Conservation (phyloP, 2,797 vertebrate genomes). For the Hippoglossus hippoglossus region DNA sequence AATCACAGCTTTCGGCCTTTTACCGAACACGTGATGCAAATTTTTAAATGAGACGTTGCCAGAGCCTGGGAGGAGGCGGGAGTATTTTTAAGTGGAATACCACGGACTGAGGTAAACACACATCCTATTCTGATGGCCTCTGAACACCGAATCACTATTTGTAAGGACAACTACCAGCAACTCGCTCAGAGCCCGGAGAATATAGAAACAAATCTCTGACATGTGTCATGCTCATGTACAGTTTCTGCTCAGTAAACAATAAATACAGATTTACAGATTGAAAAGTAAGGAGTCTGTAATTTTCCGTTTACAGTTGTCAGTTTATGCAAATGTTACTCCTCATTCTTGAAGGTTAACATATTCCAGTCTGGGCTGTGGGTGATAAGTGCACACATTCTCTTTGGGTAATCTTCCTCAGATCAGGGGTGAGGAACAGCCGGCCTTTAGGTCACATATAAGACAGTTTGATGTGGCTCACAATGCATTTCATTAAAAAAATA, state of each 20-base stretch:
- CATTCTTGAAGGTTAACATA: slow-evolving; percentile 15
- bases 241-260: slow-evolving; percentile 21
- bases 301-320: neutral
- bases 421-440: neutral
- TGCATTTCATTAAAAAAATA: no score
- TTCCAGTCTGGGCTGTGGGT: neutral
- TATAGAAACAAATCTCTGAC: slow-evolving; percentile 18
- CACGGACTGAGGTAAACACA: slow-evolving; percentile 21
- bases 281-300: neutral
- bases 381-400: neutral
- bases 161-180: slow-evolving; percentile 17
- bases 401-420: neutral
- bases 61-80: slow-evolving; percentile 18
- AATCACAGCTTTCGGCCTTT: slow-evolving; percentile 68
- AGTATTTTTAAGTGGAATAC: slow-evolving; percentile 34
- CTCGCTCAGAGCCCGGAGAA: slow-evolving; percentile 8
- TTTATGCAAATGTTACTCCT: slow-evolving; percentile 10
- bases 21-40: slow-evolving; percentile 48
- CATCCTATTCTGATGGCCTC: slow-evolving; percentile 28
- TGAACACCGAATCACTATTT: slow-evolving; percentile 23
- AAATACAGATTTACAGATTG: slow-evolving; percentile 11
- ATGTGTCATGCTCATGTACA: slow-evolving; percentile 26
- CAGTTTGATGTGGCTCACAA: no score
- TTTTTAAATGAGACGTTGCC: slow-evolving; percentile 47
- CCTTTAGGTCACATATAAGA: no score